Evolutionary conservation across 2,113 vertebrate genomes (phyloP).

Genomic region (Donacobius atricapilla): DNA sequence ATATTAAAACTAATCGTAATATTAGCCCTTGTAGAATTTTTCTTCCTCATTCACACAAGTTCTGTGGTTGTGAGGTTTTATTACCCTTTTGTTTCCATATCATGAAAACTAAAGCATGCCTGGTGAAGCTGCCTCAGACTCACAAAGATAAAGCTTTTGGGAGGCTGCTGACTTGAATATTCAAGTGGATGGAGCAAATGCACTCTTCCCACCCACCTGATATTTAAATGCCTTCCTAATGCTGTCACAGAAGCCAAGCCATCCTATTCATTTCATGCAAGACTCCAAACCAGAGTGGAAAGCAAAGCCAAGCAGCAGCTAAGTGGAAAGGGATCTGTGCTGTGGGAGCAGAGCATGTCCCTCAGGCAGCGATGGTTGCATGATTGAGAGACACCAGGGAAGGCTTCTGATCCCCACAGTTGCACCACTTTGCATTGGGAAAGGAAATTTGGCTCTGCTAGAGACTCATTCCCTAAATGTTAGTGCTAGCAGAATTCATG

Average conservation of each 20-base stretch:
- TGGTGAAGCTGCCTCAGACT: neutral
- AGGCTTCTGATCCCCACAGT: neutral
- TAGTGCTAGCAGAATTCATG: neutral
- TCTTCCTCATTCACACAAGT: neutral
- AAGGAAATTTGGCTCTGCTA: neutral
- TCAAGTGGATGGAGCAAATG: neutral
- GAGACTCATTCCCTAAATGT: neutral
- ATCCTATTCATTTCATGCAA: neutral
- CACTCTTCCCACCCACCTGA: neutral
- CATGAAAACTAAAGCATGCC: neutral
- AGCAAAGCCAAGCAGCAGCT: neutral
- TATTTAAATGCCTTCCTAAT: neutral
- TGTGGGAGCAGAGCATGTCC: fast-evolving
- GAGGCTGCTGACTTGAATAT: neutral
- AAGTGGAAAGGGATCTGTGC: neutral
- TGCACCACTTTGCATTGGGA: fast-evolving
- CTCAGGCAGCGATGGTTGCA: neutral
- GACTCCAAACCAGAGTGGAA: neutral
- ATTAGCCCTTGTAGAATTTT: neutral
- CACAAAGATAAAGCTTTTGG: neutral
- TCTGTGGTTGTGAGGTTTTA: neutral
- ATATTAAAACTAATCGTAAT: neutral
- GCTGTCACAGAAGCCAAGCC: neutral
- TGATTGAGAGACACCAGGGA: neutral
- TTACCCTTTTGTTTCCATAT: neutral